Conservation (phyloP, 2,113 vertebrate genomes). For the Catharus fuscescens region DNA sequence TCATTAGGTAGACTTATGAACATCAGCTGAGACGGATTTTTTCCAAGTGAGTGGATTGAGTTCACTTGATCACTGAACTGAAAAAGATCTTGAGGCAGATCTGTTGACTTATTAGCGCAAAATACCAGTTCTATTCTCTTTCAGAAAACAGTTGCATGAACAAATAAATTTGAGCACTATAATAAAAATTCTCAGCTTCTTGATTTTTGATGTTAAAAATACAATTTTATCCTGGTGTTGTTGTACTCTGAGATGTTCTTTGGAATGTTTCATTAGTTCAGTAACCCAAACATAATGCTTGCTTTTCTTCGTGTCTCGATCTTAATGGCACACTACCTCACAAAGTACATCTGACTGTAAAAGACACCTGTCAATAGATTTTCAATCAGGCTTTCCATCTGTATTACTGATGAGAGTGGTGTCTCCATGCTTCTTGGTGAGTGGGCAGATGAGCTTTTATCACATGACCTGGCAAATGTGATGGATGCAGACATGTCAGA, state of each 20-base stretch:
- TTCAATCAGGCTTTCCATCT: neutral
- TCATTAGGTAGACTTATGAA: neutral
- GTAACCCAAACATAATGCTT: neutral
- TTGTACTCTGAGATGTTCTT: neutral
- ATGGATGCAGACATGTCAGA: neutral
- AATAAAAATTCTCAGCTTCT: neutral
- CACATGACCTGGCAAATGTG: neutral
- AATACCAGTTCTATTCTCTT: neutral
- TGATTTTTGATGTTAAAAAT: neutral
- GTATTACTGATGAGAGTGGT: neutral
- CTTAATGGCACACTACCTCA: neutral
- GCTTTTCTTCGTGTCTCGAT: neutral
- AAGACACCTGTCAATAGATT: neutral
- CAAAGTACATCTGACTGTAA: neutral
- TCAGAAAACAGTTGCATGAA: neutral
- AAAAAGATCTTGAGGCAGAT: neutral
- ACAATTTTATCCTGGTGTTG: neutral
- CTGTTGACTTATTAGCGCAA: neutral
- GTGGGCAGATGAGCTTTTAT: neutral
- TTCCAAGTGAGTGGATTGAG: neutral
- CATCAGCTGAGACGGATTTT: slow-evolving; percentile 3
- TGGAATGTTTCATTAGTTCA: neutral
- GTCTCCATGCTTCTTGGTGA: neutral
- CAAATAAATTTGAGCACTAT: neutral
- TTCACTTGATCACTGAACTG: neutral